A percentile compares a stretch with the other conserved stretches of the same genome.
phyloP scores from a whole-genome alignment of 2,888 invertebrate species.

The Adineta ricciae region DNA sequence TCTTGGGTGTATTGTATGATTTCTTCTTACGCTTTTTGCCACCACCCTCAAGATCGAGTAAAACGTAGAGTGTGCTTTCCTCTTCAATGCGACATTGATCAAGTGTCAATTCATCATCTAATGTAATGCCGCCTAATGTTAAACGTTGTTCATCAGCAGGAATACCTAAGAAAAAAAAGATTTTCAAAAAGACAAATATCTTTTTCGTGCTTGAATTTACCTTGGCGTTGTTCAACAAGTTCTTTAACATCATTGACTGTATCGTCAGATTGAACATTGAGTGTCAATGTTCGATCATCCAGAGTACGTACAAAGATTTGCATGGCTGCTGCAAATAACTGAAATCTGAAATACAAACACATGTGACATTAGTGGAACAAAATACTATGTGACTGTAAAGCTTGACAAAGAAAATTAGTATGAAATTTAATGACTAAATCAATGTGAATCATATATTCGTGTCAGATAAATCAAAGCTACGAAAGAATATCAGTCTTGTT shows the following conservation, averaged over 20 bases:
- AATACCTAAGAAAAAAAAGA: slow-evolving; percentile 54
- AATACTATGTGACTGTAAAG: background rate
- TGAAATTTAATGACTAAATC: background rate
- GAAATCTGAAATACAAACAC: background rate
- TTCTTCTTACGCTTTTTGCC: slow-evolving; percentile 90
- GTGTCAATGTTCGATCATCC: slow-evolving; percentile 1
- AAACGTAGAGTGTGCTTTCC: slow-evolving; percentile 74
- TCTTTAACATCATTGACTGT: background rate
- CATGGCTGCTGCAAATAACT: background rate
- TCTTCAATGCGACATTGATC: slow-evolving; percentile 61
- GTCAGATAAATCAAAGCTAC: background rate
- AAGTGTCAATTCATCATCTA: slow-evolving; percentile 58
- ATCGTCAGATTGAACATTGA: background rate
- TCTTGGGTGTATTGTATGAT: slow-evolving; percentile 99
- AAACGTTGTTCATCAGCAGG: slow-evolving; percentile 79
- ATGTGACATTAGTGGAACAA: background rate
- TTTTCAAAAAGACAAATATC: background rate
- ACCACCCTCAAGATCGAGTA: slow-evolving; percentile 63
- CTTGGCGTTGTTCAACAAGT: slow-evolving; percentile 16
- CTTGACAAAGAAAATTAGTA: background rate
- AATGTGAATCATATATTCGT: no score
- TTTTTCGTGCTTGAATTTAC: background rate
- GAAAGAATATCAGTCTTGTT: background rate
- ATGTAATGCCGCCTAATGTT: slow-evolving; percentile 58
- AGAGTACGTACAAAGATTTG: slow-evolving; percentile 18